phyloP scores from a whole-genome alignment of 2,888 invertebrate species.

The Drosophila prostipennis region DNA sequence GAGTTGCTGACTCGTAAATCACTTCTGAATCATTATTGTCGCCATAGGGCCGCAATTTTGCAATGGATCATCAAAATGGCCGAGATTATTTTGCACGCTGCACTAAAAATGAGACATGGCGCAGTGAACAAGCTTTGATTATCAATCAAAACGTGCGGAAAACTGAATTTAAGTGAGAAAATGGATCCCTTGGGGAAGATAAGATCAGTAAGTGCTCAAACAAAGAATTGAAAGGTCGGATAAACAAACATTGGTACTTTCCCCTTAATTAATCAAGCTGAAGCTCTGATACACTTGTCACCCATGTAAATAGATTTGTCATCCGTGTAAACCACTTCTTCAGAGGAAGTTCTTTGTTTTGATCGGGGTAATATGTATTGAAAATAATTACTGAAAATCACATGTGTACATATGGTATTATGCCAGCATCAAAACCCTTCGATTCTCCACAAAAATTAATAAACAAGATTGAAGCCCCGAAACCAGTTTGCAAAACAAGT shows the following conservation, averaged over 20 bases:
- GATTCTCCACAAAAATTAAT: constrained; percentile 21
- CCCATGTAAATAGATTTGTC: not conserved
- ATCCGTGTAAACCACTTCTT: constrained; percentile 1
- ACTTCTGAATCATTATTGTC: constrained; percentile 24
- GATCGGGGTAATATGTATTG: not conserved
- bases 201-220: constrained; percentile 4
- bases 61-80: constrained; percentile 46
- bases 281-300: not conserved
- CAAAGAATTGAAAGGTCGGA: constrained; percentile 9
- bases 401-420: not conserved
- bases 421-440: constrained; percentile 19
- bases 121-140: constrained; percentile 15
- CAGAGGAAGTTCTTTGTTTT: constrained; percentile 4
- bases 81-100: constrained; percentile 60
- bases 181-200: constrained; percentile 4
- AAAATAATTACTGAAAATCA: not conserved
- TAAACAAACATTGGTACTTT: constrained; percentile 4
- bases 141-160: constrained; percentile 32
- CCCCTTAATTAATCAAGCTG: not conserved
- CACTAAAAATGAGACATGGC: constrained; percentile 38
- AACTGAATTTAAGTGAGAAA: constrained; percentile 1
- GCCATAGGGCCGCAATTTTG: constrained; percentile 9
- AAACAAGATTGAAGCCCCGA: constrained; percentile 26
- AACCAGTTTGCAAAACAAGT: constrained; percentile 45
- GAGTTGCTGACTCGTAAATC: constrained; percentile 1